A percentile compares a stretch with the other conserved stretches of the same genome.
Evolutionary conservation across 2,797 vertebrate species (phyloP).

Genomic region (Danio kyathit): DNA sequence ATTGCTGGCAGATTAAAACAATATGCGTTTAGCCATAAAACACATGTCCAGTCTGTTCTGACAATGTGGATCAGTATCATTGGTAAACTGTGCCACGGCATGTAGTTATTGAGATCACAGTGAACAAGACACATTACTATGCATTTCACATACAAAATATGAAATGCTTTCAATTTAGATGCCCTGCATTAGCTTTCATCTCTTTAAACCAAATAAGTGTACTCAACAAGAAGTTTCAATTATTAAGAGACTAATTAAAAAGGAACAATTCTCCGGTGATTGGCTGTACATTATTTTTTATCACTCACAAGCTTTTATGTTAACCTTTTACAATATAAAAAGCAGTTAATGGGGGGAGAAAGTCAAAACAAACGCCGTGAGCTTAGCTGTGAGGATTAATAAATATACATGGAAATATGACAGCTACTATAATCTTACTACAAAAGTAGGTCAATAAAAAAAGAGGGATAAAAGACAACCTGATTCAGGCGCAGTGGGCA

Average conservation of each 20-base stretch:
- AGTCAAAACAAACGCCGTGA: constrained; percentile 75
- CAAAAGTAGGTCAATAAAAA: constrained; percentile 80
- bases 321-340: constrained; percentile 59
- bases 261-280: neutral
- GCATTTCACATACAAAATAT: neutral
- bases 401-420: constrained; percentile 81
- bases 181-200: neutral
- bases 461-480: constrained; percentile 24
- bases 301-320: neutral
- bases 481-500: constrained; percentile 71
- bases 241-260: neutral
- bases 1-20: constrained; percentile 65
- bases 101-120: constrained; percentile 62
- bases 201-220: constrained; percentile 18
- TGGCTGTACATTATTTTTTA: constrained; percentile 6
- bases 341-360: constrained; percentile 66
- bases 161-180: neutral
- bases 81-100: constrained; percentile 66
- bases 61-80: constrained; percentile 67
- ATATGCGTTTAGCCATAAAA: constrained; percentile 71
- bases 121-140: neutral
- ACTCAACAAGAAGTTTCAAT: neutral
- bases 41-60: constrained; percentile 67
- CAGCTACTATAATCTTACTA: constrained; percentile 83
- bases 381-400: constrained; percentile 82